Base-by-base conservation (phyloP, 2,113 vertebrate species). In the Nycticorax nycticorax region DNA sequence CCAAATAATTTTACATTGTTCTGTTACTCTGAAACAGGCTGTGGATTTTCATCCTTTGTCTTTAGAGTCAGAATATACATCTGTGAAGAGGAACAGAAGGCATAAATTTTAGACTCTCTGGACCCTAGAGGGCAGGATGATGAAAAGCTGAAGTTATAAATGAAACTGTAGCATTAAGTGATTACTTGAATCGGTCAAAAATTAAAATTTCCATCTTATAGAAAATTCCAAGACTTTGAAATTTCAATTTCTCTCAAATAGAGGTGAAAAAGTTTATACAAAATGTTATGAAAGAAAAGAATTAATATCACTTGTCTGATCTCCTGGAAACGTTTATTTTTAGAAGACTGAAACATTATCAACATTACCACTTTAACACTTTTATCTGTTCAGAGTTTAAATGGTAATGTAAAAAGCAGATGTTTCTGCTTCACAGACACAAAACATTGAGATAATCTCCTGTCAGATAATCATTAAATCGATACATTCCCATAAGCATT, bases 401-500 rank as follows among this genome's bases (percentile, higher is more conserved):
- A 80, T 33, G 12, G 2, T 47, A 73, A 50, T 28, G 8, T 79
- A 72, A 82, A 92, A 89, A 92, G 8, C 45, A 94, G 81, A 68
- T 55, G 23, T 80, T 93, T 93, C 47, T 80, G 10, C 21, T 79
- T 80, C 47, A 47, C 5, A 3, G 37, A 82, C 94, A 55, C 9
- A 73, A 93, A 96, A 92, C 89, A 62, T 26, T 88, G n/a, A 66
- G 12, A 79, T 92, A 88, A 72, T 88, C 27, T 92, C 13, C 14
- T 52, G 26, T 52, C 47, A 93, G 32, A 47, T 89, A 80, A 62
- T 76, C 8, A 37, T 30, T 10, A 90, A 86, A 76, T 45, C 9
- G 28, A 93, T 86, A 55, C 20, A 73, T 83, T 83, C 19, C 10
- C 2, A 2, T 69, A 79, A 87, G 82, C 18, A 56, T 57, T 89